A percentile compares a stretch with the other conserved stretches of the same genome.
These are phyloP conservation scores for Euura lappo DNA, from an alignment of 1,140 invertebrate species.

Conservation along the genomic window DNA sequence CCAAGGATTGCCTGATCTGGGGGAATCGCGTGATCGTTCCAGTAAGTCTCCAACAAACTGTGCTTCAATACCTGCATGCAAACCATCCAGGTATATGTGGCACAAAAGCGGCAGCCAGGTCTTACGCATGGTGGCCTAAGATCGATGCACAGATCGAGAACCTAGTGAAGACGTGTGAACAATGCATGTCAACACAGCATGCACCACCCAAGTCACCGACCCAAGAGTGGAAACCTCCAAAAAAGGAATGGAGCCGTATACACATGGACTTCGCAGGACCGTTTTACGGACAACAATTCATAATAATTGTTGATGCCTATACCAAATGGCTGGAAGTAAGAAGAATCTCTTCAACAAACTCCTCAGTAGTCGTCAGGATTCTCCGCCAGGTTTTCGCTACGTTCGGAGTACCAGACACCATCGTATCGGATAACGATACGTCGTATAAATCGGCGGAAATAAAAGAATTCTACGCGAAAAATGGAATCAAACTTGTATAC, in stretches of 20 bases:
- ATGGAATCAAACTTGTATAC: not conserved
- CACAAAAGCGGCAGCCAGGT: conserved; percentile 51
- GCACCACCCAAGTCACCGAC: conserved; percentile 31
- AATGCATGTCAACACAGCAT: conserved; percentile 36
- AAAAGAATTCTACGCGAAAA: conserved; percentile 9
- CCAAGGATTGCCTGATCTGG: conserved; percentile 30
- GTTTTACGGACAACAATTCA: conserved; percentile 27
- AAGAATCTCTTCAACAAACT: conserved; percentile 44
- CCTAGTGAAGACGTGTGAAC: conserved; percentile 23
- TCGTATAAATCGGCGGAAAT: conserved; percentile 45
- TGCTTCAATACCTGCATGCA: conserved; percentile 47
- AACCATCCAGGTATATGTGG: conserved; percentile 52
- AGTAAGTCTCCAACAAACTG: conserved; percentile 24
- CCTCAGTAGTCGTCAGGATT: conserved; percentile 31
- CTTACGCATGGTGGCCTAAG: conserved; percentile 27
- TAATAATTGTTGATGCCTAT: conserved; percentile 45
- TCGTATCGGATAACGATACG: conserved; percentile 49
- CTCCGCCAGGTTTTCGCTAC: conserved; percentile 35
- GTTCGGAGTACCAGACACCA: conserved; percentile 38
- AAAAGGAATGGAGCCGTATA: conserved; percentile 51
- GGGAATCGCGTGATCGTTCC: conserved; percentile 49
- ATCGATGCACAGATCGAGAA: conserved; percentile 53
- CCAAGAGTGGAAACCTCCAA: conserved; percentile 43
- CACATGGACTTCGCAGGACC: conserved; percentile 49
- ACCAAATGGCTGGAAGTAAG: conserved; percentile 39